Percentiles rank a stretch among this genome's conserved stretches.
phyloP scores from a whole-genome alignment of 2,113 vertebrate species.

The Sinocyclocheilus anophthalmus region DNA sequence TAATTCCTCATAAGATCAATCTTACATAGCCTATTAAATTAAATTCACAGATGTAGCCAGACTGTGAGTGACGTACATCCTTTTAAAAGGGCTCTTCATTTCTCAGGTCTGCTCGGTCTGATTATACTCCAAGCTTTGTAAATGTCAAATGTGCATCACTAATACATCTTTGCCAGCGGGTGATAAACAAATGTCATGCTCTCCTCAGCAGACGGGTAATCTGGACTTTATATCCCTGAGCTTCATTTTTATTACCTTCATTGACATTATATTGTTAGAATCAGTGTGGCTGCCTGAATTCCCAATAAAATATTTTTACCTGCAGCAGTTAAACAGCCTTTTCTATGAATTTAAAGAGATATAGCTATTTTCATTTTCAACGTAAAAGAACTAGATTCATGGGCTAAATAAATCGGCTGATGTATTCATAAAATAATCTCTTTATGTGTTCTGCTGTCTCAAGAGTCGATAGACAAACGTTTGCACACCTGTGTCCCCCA shows the following conservation, averaged over 20 bases:
- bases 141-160: slow-evolving; percentile 43
- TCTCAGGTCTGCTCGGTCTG: background rate
- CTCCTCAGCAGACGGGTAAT: background rate
- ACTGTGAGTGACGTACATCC: background rate
- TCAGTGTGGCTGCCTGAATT: background rate
- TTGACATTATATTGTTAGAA: slow-evolving; percentile 10
- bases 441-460: background rate
- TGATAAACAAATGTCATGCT: slow-evolving; percentile 31
- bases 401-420: background rate
- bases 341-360: slow-evolving; percentile 2
- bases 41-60: background rate
- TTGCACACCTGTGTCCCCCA: slow-evolving; percentile 52
- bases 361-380: background rate
- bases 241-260: slow-evolving; percentile 2
- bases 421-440: slow-evolving; percentile 16
- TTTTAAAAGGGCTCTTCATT: background rate
- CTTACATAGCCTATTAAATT: background rate
- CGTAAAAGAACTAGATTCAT: background rate
- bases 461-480: background rate
- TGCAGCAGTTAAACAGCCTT: background rate
- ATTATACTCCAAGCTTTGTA: slow-evolving; percentile 17
- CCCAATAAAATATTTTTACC: too few relatives aligned
- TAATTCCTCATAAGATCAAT: background rate
- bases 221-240: background rate
- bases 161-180: background rate